A percentile compares a stretch with the other conserved stretches of the same genome.
phyloP scores from a whole-genome alignment of 2,113 vertebrate species.

The Amblyopsis rosae region DNA sequence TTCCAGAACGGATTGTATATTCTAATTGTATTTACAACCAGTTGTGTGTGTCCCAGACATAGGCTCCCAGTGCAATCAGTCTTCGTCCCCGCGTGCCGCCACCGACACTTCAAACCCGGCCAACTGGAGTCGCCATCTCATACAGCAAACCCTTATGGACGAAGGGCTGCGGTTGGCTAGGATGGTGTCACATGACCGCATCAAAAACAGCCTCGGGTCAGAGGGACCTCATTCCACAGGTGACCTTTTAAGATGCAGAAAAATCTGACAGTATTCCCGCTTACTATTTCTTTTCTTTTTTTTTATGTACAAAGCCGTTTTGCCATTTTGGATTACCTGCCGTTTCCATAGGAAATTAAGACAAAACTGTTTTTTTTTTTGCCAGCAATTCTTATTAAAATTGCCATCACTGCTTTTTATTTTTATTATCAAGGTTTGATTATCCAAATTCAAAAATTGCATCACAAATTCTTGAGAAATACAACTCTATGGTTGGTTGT shows the following conservation, averaged over 20 bases:
- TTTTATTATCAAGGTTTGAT: too few species aligned
- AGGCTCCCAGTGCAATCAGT: conserved; percentile 75
- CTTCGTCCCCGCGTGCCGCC: conserved; percentile 78
- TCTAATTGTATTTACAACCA: conserved; percentile 40
- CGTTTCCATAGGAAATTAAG: too few species aligned
- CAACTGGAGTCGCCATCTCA: conserved; percentile 92
- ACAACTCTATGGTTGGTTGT: too few species aligned
- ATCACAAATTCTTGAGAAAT: too few species aligned
- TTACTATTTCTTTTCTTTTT: conserved; percentile 12
- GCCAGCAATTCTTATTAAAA: too few species aligned
- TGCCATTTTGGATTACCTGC: too few species aligned
- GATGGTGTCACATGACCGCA: conserved; percentile 90
- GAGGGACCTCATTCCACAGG: conserved; percentile 85
- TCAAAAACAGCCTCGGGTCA: conserved; percentile 85
- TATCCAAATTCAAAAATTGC: too few species aligned
- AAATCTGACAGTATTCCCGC: background rate
- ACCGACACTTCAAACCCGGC: conserved; percentile 82
- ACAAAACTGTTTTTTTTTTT: too few species aligned
- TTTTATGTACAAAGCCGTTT: conserved; percentile 10
- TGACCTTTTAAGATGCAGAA: conserved; percentile 60
- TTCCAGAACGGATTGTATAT: too few species aligned
- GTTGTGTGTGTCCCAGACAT: conserved; percentile 71
- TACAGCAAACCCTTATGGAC: conserved; percentile 96
- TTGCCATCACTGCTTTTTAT: too few species aligned
- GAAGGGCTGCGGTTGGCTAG: conserved; percentile 95